A percentile compares a stretch with the other conserved stretches of the same genome.
These are phyloP conservation scores for Pteropus rufus DNA, from an alignment of 2,797 vertebrate species.

Conservation along the genomic window DNA sequence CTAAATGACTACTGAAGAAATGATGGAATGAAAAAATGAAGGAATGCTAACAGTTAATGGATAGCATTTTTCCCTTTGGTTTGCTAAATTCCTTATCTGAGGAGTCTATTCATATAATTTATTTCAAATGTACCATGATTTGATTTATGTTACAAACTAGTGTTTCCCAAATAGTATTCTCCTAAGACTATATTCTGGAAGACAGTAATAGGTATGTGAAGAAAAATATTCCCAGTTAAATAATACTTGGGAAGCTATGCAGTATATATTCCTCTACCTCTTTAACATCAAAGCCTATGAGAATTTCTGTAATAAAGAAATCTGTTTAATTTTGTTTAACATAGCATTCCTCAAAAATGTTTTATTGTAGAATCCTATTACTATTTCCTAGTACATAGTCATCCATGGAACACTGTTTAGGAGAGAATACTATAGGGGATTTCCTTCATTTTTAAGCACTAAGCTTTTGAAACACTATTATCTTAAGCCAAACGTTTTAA, in stretches of 20 bases:
- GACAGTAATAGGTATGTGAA: background rate
- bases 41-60: background rate
- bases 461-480: background rate
- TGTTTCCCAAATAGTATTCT: conserved; percentile 12
- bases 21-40: background rate
- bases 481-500: conserved; percentile 1
- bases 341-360: conserved; percentile 15
- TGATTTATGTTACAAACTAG: background rate
- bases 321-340: conserved; percentile 18
- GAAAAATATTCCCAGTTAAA: conserved; percentile 13
- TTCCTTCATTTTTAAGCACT: background rate
- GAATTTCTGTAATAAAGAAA: conserved; percentile 21
- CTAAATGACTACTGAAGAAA: background rate
- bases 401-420: background rate
- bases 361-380: background rate
- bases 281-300: conserved; percentile 16
- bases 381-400: background rate
- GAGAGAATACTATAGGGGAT: background rate
- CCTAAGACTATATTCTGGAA: background rate
- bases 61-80: background rate
- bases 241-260: background rate
- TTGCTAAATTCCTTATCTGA: background rate
- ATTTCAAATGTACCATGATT: conserved; percentile 1
- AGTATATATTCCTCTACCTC: background rate
- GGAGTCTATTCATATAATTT: background rate